Evolutionary conservation across 2,113 vertebrate genomes (phyloP).

Genomic region (Ursus arctos): DNA sequence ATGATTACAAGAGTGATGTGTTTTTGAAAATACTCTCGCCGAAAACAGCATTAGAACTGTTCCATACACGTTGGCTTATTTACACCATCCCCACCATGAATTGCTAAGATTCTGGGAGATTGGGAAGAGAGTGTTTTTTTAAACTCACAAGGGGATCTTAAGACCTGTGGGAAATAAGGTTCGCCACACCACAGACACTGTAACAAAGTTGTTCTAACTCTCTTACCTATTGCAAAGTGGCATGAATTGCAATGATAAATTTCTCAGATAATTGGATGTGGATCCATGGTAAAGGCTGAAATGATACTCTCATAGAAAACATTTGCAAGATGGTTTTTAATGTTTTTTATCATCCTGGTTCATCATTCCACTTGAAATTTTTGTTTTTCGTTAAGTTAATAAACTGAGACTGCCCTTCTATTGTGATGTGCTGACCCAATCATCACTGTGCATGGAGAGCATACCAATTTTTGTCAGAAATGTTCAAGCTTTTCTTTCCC

Average conservation of each 20-base stretch:
- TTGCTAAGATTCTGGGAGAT: slow-evolving; percentile 57
- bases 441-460: slow-evolving; percentile 43
- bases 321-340: slow-evolving; percentile 65
- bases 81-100: slow-evolving; percentile 39
- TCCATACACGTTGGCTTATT: slow-evolving; percentile 63
- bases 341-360: slow-evolving; percentile 54
- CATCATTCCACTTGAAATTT: slow-evolving; percentile 61
- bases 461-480: slow-evolving; percentile 62
- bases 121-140: slow-evolving; percentile 54
- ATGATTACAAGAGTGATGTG: slow-evolving; percentile 68
- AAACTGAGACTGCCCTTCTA: slow-evolving; percentile 39
- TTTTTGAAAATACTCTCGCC: slow-evolving; percentile 72
- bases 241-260: slow-evolving; percentile 63
- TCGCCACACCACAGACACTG: slow-evolving; percentile 39
- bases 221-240: slow-evolving; percentile 62
- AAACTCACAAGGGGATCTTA: slow-evolving; percentile 56
- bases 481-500: slow-evolving; percentile 64
- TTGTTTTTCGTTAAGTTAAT: slow-evolving; percentile 75
- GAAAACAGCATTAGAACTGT: slow-evolving; percentile 56
- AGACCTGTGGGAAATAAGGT: slow-evolving; percentile 60
- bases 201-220: slow-evolving; percentile 51
- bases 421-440: slow-evolving; percentile 42
- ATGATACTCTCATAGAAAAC: slow-evolving; percentile 57
- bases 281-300: slow-evolving; percentile 44
- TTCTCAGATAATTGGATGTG: slow-evolving; percentile 58